Evolutionary conservation across 2,888 invertebrate species (phyloP).

Genomic region (Ectemnius continuus): DNA sequence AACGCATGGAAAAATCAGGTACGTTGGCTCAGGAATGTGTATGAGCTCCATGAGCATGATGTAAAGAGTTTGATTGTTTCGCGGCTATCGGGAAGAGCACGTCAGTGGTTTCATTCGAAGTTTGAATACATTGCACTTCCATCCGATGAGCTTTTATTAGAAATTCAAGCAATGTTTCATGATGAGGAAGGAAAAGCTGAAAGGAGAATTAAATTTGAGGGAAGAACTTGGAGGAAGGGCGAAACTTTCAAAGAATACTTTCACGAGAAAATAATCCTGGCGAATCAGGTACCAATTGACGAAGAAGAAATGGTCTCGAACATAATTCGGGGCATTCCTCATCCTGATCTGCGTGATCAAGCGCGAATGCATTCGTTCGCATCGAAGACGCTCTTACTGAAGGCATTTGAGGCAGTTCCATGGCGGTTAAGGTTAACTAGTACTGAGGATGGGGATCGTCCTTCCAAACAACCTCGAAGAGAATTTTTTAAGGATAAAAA

Average conservation of each 20-base stretch:
- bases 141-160: constrained; percentile 13
- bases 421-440: constrained; percentile 5
- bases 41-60: constrained; percentile 11
- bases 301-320: constrained; percentile 28
- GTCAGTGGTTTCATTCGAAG: constrained; percentile 37
- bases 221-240: constrained; percentile 22
- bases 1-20: constrained; percentile 31
- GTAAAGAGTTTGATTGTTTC: constrained; percentile 16
- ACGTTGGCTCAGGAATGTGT: constrained; percentile 13
- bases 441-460: not conserved
- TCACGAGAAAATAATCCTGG: constrained; percentile 28
- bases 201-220: constrained; percentile 22
- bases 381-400: constrained; percentile 12
- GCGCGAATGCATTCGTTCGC: constrained; percentile 33
- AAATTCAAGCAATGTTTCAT: constrained; percentile 28
- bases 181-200: constrained; percentile 17
- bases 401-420: constrained; percentile 24
- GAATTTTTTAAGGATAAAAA: no score
- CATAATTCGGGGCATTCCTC: constrained; percentile 28
- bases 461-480: not conserved
- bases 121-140: constrained; percentile 25
- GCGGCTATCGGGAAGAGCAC: constrained; percentile 27
- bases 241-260: constrained; percentile 29
- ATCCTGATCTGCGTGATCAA: constrained; percentile 23
- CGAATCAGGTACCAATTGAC: constrained; percentile 7